phyloP scores from a whole-genome alignment of 2,888 invertebrate genomes.

The Spilosoma lubricipeda region DNA sequence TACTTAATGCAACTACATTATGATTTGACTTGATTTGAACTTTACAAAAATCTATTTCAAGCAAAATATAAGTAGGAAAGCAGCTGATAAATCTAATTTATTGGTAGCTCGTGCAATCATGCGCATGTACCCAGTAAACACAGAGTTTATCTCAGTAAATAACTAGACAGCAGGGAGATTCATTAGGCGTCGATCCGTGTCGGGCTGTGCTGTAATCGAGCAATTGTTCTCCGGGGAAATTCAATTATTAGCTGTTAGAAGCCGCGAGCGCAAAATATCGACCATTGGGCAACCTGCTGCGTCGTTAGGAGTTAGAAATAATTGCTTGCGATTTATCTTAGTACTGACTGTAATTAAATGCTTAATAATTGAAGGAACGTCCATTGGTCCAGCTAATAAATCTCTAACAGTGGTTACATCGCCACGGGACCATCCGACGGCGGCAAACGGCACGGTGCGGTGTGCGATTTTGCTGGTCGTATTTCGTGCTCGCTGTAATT shows the following conservation, averaged over 20 bases:
- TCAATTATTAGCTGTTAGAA: constrained; percentile 79
- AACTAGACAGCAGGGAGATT: constrained; percentile 84
- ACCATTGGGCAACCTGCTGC: constrained; percentile 75
- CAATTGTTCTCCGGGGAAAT: constrained; percentile 84
- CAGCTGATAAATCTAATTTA: constrained; percentile 80
- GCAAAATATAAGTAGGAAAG: constrained; percentile 51
- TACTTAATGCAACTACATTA: constrained; percentile 13
- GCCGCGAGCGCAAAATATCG: constrained; percentile 72
- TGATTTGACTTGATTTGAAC: constrained; percentile 24
- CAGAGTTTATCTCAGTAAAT: constrained; percentile 84
- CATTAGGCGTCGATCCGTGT: constrained; percentile 85
- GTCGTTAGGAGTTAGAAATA: constrained; percentile 80
- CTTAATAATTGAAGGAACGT: constrained; percentile 80
- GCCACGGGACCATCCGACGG: constrained; percentile 35
- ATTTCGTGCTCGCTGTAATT: constrained; percentile 79
- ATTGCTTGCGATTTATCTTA: constrained; percentile 79
- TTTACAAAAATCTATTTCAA: constrained; percentile 40
- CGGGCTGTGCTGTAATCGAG: constrained; percentile 81
- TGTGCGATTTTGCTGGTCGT: constrained; percentile 76
- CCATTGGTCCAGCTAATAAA: constrained; percentile 71
- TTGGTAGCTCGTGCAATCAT: constrained; percentile 84
- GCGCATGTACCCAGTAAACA: constrained; percentile 83
- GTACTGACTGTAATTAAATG: constrained; percentile 79
- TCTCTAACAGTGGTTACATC: constrained; percentile 52
- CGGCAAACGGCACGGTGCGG: constrained; percentile 42